Conservation (phyloP, 2,797 vertebrate genomes). For the Cyprinella venusta region DNA sequence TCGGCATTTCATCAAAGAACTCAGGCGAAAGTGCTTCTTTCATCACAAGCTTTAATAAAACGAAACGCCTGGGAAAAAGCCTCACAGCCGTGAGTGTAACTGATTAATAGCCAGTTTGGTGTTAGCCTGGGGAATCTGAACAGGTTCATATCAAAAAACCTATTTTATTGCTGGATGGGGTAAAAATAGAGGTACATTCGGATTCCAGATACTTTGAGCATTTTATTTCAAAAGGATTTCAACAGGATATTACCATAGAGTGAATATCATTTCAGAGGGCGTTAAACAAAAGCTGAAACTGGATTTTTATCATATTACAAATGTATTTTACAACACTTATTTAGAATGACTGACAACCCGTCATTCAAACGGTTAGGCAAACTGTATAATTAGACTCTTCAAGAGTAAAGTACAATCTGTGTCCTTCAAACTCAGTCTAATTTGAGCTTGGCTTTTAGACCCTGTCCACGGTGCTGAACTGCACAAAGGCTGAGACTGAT, state of each 20-base stretch:
- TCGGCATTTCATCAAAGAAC: conserved; percentile 41
- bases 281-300: conserved; percentile 4
- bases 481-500: conserved; percentile 55
- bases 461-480: conserved; percentile 22
- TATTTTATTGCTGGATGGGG: conserved; percentile 18
- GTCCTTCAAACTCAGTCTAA: conserved; percentile 30
- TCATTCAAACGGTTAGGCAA: not conserved
- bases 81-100: conserved; percentile 33
- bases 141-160: conserved; percentile 43
- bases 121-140: conserved; percentile 42
- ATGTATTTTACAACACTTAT: not conserved
- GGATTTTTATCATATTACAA: not conserved
- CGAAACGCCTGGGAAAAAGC: conserved; percentile 24
- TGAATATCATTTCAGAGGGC: conserved; percentile 16
- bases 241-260: not conserved
- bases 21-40: conserved; percentile 32
- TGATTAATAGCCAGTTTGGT: conserved; percentile 48
- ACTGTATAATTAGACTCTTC: conserved; percentile 17
- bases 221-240: not conserved
- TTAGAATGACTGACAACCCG: conserved; percentile 7
- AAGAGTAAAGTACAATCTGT: conserved; percentile 34
- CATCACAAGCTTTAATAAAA: conserved; percentile 41
- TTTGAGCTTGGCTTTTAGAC: conserved; percentile 23
- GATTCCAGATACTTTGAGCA: conserved; percentile 16
- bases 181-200: conserved; percentile 23